Percentiles rank a stretch among this genome's conserved stretches.
phyloP scores from a whole-genome alignment of 2,113 vertebrate genomes.

The Semnornis frantzii region DNA sequence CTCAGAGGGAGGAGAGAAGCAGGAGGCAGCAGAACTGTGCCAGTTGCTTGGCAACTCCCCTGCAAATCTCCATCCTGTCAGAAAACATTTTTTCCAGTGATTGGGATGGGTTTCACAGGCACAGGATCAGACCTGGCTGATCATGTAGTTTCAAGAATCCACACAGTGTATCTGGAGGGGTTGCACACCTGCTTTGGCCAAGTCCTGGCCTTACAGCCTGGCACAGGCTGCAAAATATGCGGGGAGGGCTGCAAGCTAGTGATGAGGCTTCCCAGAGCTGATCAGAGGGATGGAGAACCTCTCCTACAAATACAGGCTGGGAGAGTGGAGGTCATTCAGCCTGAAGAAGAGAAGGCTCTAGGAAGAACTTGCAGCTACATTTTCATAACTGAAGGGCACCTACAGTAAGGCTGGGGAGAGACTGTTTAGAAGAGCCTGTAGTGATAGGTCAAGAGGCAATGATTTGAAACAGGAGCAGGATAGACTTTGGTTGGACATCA shows the following conservation, averaged over 20 bases:
- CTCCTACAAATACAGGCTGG: too few relatives aligned
- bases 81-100: background rate
- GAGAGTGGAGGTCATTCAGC: too few relatives aligned
- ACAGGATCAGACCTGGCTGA: background rate
- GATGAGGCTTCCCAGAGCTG: background rate
- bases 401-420: too few relatives aligned
- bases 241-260: background rate
- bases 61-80: slow-evolving; percentile 47
- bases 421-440: too few relatives aligned
- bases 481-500: too few relatives aligned
- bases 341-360: too few relatives aligned
- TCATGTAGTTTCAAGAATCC: background rate
- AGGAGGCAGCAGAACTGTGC: background rate
- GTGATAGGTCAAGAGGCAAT: too few relatives aligned
- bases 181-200: accelerated
- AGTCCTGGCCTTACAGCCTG: background rate
- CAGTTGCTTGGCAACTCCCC: slow-evolving; percentile 69
- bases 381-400: too few relatives aligned
- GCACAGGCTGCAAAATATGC: accelerated
- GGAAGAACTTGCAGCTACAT: too few relatives aligned
- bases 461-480: too few relatives aligned
- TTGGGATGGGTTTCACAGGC: background rate
- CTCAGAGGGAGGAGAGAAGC: slow-evolving; percentile 31
- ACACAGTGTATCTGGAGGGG: background rate
- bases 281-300: too few relatives aligned